phyloP scores from a whole-genome alignment of 92 coral and sea anemone genomes.

The Epizoanthus rinbou region DNA sequence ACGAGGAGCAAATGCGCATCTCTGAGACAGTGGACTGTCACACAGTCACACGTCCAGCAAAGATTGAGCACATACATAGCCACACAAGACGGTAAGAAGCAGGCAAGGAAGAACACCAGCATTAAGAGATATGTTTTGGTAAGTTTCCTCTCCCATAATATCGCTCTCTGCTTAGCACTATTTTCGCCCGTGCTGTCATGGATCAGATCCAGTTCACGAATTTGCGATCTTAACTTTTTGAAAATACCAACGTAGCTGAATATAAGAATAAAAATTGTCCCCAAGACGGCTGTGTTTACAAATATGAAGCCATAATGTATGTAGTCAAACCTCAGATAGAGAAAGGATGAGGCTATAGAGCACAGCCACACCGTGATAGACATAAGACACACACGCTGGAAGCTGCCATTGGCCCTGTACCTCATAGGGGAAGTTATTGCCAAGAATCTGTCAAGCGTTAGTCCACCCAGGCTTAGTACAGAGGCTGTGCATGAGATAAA shows the following conservation, averaged over 20 bases:
- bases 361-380: slow-evolving; percentile 54
- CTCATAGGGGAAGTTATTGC: slow-evolving; percentile 64
- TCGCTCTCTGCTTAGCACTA: slow-evolving; percentile 43
- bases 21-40: slow-evolving; percentile 51
- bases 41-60: slow-evolving; percentile 51
- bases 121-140: slow-evolving; percentile 47
- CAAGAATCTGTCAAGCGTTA: slow-evolving; percentile 68
- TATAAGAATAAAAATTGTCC: slow-evolving; percentile 49
- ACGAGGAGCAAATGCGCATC: slow-evolving; percentile 52
- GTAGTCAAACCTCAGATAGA: slow-evolving; percentile 60
- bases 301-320: slow-evolving; percentile 68
- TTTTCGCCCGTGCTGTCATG: slow-evolving; percentile 51
- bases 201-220: slow-evolving; percentile 41
- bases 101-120: slow-evolving; percentile 36
- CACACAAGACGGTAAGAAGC: slow-evolving; percentile 53
- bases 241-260: slow-evolving; percentile 54
- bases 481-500: slow-evolving; percentile 72
- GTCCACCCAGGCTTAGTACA: slow-evolving; percentile 58
- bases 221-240: slow-evolving; percentile 41
- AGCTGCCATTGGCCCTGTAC: slow-evolving; percentile 55
- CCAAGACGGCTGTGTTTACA: slow-evolving; percentile 60
- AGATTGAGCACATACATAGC: slow-evolving; percentile 48
- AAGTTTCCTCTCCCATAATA: slow-evolving; percentile 50
- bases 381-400: slow-evolving; percentile 37
- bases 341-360: slow-evolving; percentile 54